Base-by-base conservation (phyloP, 2,797 vertebrate species). In the Darevskia mixta region DNA sequence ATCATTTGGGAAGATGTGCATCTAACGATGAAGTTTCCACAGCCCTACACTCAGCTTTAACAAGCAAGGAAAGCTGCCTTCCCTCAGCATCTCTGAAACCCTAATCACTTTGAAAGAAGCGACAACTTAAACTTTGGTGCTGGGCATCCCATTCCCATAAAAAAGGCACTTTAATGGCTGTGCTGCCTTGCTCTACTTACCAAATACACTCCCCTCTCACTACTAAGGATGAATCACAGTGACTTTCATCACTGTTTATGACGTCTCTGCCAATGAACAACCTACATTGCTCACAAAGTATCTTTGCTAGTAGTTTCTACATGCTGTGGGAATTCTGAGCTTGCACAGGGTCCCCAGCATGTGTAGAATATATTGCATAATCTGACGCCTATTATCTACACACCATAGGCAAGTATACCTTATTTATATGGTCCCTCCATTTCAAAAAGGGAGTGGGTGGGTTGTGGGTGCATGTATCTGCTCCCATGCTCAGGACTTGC, bases 1-100 rank as follows among this genome's bases (percentile, higher is more conserved):
- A 76, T 81, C 79, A 73, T 82, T 85, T 73, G 90, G 91, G 82
- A 6, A 83, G 18, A 87, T 23, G 88, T 41, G 10, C 87, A 43
- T 5, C 25, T 79, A 66, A 85, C 13, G 49, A 41, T 41, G 35
- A 69, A 41, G 43, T 8, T 66, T 86, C 78, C 45, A 77, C 85
- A 86, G 49, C 17, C 10, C 13, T 9, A 78, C 18, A 4, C 41
- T 79, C 38, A 35, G 67, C 7, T 17, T 86, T 82, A 86, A 2
- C 73, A 38, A 3, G 69, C 1, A 75, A 67, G 83, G 38, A 15
- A 55, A 2, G 3, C 45, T 88, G 27, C 13, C 79, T 81, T 77
- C 38, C 4, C 1, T 1, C 3, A 83, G 20, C 49, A 86, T 20
- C 73, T 90, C 32, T 27, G 7, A 84, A 41, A 79, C 35, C 81